Evolutionary conservation across 2,888 invertebrate species (phyloP).

Genomic region (Torymus tubicola): DNA sequence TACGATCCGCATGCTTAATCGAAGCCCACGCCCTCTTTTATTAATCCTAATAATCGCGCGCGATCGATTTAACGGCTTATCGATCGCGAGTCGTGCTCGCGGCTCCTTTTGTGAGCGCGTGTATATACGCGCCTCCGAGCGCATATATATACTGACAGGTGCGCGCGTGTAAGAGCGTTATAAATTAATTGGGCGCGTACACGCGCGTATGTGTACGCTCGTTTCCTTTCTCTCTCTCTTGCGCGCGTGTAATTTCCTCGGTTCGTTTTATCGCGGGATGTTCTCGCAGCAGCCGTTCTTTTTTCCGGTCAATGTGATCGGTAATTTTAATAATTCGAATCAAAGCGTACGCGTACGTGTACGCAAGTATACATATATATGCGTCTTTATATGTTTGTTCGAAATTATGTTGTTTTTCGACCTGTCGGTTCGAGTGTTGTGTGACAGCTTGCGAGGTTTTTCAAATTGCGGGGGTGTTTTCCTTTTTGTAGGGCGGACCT

Average conservation of each 20-base stretch:
- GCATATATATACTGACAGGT: slow-evolving; percentile 16
- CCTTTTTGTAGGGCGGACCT: too few species aligned
- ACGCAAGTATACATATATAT: too few species aligned
- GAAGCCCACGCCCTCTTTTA: slow-evolving; percentile 9
- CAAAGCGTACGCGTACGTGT: too few species aligned
- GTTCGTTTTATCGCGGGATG: background rate
- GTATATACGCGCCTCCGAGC: background rate
- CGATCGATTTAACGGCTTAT: slow-evolving; percentile 46
- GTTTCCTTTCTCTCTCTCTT: background rate
- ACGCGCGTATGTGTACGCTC: background rate
- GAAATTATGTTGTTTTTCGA: too few species aligned
- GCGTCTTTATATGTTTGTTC: too few species aligned
- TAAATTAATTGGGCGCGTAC: slow-evolving; percentile 38
- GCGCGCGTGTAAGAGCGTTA: slow-evolving; percentile 16
- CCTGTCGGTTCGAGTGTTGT: too few species aligned
- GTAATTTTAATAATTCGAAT: too few species aligned
- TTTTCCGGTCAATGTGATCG: too few species aligned
- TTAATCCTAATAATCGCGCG: slow-evolving; percentile 43
- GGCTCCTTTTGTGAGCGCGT: slow-evolving; percentile 32
- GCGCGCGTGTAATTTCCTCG: too few species aligned
- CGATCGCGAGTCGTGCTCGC: slow-evolving; percentile 6
- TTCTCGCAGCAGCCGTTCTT: too few species aligned
- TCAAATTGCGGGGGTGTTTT: too few species aligned
- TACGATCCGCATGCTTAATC: background rate
- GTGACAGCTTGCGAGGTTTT: too few species aligned